Conservation (phyloP, 37 sponge, comb jelly and placozoan species). For the Diacarnus erythraeanus region DNA sequence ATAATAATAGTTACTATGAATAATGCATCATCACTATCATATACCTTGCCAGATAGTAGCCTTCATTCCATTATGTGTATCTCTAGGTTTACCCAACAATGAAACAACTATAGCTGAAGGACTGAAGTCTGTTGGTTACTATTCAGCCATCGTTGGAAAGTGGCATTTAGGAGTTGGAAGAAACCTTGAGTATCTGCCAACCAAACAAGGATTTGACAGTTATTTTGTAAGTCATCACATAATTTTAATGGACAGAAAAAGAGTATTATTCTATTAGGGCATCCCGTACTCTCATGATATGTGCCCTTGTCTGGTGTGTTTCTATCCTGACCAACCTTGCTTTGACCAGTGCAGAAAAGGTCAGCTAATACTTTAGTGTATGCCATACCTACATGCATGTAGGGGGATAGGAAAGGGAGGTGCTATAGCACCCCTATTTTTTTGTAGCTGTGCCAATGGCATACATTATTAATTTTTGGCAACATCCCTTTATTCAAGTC, state of each 20-base stretch:
- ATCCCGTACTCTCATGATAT: conserved; percentile 84
- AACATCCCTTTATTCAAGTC: too few relatives aligned
- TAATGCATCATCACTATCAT: too few relatives aligned
- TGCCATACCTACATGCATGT: neutral
- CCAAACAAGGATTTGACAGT: conserved; percentile 79
- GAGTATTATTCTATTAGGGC: conserved; percentile 28
- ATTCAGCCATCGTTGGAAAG: conserved; percentile 79
- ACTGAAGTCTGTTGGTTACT: conserved; percentile 70
- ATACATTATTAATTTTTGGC: too few relatives aligned
- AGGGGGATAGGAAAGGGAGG: too few relatives aligned
- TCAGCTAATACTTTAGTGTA: neutral
- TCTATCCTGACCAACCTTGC: conserved; percentile 67
- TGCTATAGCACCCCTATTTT: too few relatives aligned
- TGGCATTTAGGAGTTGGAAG: conserved; percentile 84
- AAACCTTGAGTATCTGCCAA: conserved; percentile 66
- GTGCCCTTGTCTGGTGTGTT: conserved; percentile 69
- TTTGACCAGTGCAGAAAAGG: conserved; percentile 25
- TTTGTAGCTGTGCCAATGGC: too few relatives aligned
- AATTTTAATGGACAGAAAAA: too few relatives aligned
- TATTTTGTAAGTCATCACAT: conserved; percentile 47
- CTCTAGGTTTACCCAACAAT: conserved; percentile 61
- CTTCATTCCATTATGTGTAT: too few relatives aligned
- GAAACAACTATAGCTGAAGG: conserved; percentile 79
- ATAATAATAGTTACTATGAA: too few relatives aligned
- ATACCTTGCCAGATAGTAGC: too few relatives aligned